Percentiles rank a stretch among this genome's conserved stretches.
Evolutionary conservation across 2,113 vertebrate genomes (phyloP).

Genomic region (Desmodus rotundus): DNA sequence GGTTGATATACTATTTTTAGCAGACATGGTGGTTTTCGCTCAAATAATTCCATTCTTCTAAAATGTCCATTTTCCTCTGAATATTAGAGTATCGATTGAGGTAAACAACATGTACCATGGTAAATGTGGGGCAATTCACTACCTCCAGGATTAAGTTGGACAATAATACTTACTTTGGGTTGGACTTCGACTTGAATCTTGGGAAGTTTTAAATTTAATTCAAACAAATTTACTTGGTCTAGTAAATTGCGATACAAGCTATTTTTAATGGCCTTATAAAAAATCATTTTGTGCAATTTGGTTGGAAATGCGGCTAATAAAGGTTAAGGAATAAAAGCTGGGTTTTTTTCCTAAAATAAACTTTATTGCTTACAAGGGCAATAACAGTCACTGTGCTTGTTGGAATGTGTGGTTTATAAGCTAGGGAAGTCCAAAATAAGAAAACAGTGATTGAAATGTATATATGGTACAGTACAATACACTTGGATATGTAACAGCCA

Average conservation of each 20-base stretch:
- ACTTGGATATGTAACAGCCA: neutral
- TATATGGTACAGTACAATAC: neutral
- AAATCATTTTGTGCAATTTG: neutral
- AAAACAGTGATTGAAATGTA: neutral
- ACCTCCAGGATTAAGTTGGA: neutral
- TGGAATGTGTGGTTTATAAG: neutral
- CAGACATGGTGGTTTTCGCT: neutral
- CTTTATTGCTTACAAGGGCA: neutral
- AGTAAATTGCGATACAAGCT: neutral
- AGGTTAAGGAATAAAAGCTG: neutral
- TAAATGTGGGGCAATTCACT: neutral
- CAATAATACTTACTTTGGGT: neutral
- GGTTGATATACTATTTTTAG: neutral
- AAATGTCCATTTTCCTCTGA: neutral
- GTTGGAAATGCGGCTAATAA: neutral
- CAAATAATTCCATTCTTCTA: neutral
- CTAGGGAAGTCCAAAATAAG: neutral
- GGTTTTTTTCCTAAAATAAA: neutral
- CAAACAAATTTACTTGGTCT: neutral
- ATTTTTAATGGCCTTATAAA: conserved; percentile 7
- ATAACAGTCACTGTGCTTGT: neutral
- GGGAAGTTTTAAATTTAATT: conserved; percentile 14
- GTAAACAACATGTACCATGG: neutral
- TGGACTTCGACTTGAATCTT: neutral
- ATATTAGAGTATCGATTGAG: neutral